These are phyloP conservation scores for Cranoglanis bouderius DNA, from an alignment of 2,113 vertebrate species.

Conservation along the genomic window DNA sequence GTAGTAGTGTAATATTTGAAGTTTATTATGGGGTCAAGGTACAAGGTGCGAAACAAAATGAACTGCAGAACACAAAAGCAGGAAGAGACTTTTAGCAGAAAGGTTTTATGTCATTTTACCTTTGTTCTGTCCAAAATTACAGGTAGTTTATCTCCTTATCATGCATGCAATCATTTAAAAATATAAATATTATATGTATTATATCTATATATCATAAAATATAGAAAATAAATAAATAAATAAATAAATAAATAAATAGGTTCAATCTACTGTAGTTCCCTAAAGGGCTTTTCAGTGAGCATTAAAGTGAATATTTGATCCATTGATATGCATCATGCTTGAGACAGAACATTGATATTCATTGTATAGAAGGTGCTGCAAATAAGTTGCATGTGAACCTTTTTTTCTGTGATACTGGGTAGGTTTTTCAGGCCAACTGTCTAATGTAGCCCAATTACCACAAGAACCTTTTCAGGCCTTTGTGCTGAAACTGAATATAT, in stretches of 20 bases:
- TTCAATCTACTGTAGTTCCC: not conserved
- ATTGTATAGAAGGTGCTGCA: not conserved
- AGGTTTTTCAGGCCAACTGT: conserved; percentile 31
- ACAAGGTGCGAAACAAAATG: not conserved
- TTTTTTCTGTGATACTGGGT: not conserved
- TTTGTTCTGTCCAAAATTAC: not conserved
- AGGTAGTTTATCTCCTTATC: not conserved
- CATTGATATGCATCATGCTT: not conserved
- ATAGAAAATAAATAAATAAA: not conserved
- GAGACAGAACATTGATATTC: not conserved
- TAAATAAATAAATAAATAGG: not conserved
- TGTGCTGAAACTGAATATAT: conserved; percentile 34
- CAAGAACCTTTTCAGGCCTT: conserved; percentile 41
- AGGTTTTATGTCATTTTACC: not conserved
- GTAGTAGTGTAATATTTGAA: not conserved
- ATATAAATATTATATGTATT: not conserved
- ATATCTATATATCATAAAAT: not conserved
- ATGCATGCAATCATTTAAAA: not conserved
- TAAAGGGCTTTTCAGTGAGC: not conserved
- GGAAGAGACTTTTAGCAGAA: not conserved
- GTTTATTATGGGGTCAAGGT: not conserved
- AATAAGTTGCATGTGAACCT: not conserved
- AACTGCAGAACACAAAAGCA: not conserved
- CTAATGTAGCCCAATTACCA: conserved; percentile 55
- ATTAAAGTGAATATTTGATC: not conserved